phyloP scores from a whole-genome alignment of 2,888 invertebrate species.

The Oasisia sp. region DNA sequence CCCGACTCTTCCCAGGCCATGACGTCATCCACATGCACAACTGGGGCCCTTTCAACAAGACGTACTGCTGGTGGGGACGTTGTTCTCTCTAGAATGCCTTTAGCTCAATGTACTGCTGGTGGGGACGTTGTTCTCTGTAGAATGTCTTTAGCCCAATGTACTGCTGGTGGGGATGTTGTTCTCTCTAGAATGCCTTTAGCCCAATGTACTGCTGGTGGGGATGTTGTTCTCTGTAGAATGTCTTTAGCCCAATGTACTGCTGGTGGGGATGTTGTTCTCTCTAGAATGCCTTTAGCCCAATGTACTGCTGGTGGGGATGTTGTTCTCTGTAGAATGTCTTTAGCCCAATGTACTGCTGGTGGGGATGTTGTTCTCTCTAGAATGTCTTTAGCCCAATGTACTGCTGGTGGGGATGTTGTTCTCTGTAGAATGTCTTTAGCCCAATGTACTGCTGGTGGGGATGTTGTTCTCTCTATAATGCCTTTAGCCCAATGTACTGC shows the following conservation, averaged over 20 bases:
- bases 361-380: constrained; percentile 38
- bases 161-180: constrained; percentile 72
- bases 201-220: constrained; percentile 75
- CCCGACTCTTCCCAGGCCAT: constrained; percentile 76
- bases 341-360: constrained; percentile 79
- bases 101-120: constrained; percentile 79
- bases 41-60: constrained; percentile 79
- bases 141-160: no score
- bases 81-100: neutral
- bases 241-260: no score
- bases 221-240: neutral
- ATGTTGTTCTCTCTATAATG: neutral
- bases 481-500: no score
- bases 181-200: neutral
- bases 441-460: constrained; percentile 75
- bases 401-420: constrained; percentile 72
- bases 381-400: no score
- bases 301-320: constrained; percentile 72
- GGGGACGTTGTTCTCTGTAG: constrained; percentile 39
- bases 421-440: neutral
- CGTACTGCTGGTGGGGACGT: constrained; percentile 72
- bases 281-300: no score
- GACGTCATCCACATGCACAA: constrained; percentile 73
- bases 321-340: neutral
- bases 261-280: constrained; percentile 68